A percentile compares a stretch with the other conserved stretches of the same genome.
Evolutionary conservation across 2,113 vertebrate genomes (phyloP).

Genomic region (Apteryx owenii): DNA sequence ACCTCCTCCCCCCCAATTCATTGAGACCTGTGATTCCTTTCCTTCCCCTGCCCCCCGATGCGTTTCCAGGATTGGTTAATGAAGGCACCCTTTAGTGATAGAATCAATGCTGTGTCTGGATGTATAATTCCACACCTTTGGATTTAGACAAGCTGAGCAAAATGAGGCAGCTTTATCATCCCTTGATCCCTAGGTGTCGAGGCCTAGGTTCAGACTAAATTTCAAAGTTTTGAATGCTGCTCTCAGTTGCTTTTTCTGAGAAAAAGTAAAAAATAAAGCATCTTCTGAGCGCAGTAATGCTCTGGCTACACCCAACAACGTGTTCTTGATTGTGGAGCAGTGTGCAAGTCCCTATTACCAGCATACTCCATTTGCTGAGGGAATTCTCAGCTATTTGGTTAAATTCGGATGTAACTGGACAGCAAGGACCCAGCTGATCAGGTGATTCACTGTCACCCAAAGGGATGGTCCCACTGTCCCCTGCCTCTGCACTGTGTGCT

Average conservation of each 20-base stretch:
- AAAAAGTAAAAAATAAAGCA: neutral
- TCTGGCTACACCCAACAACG: neutral
- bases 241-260: neutral
- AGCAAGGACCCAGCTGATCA: neutral
- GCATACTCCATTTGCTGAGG: neutral
- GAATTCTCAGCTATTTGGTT: neutral
- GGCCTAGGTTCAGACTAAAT: neutral
- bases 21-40: neutral
- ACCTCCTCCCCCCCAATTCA: accelerated
- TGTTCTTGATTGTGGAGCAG: neutral
- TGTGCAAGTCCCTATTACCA: accelerated
- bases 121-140: neutral
- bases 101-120: neutral
- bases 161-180: neutral
- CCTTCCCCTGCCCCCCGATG: neutral
- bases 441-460: neutral
- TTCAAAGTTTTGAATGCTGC: neutral
- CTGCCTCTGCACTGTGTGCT: neutral
- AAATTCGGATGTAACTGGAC: neutral
- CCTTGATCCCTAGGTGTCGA: neutral
- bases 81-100: neutral
- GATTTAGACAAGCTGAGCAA: neutral
- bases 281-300: neutral
- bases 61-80: neutral
- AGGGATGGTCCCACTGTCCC: neutral